phyloP scores from a whole-genome alignment of 2,888 invertebrate genomes.

The Tetragnatha montana region DNA sequence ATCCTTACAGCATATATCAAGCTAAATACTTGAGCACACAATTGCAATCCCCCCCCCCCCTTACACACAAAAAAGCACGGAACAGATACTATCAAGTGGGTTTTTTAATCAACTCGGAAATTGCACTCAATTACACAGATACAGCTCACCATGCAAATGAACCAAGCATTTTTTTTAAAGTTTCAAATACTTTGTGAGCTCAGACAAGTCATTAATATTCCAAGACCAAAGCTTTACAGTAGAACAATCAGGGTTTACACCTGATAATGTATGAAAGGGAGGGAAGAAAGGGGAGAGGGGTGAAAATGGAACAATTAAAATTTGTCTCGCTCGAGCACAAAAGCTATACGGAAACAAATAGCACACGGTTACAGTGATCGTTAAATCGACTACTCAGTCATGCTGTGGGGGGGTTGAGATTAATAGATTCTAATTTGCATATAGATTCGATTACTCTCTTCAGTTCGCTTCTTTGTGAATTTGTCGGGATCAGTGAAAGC shows the following conservation, averaged over 20 bases:
- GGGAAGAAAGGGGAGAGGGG: not conserved
- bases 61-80: not conserved
- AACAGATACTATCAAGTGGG: not conserved
- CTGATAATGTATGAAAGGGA: not conserved
- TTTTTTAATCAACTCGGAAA: not conserved
- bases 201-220: not conserved
- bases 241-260: too few relatives aligned
- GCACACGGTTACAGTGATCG: constrained; percentile 33
- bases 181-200: not conserved
- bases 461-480: not conserved
- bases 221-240: not conserved
- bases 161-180: not conserved
- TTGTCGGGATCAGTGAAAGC: not conserved
- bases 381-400: constrained; percentile 33
- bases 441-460: constrained; percentile 37
- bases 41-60: too few relatives aligned
- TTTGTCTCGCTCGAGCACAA: constrained; percentile 21
- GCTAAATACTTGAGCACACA: too few relatives aligned
- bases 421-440: constrained; percentile 57
- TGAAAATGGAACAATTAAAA: constrained; percentile 28
- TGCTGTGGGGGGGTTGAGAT: constrained; percentile 18
- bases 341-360: constrained; percentile 33
- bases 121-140: not conserved
- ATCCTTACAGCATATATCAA: too few relatives aligned
- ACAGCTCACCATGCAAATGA: not conserved